phyloP scores from a whole-genome alignment of 2,888 invertebrate species.

The Hemaris fuciformis region DNA sequence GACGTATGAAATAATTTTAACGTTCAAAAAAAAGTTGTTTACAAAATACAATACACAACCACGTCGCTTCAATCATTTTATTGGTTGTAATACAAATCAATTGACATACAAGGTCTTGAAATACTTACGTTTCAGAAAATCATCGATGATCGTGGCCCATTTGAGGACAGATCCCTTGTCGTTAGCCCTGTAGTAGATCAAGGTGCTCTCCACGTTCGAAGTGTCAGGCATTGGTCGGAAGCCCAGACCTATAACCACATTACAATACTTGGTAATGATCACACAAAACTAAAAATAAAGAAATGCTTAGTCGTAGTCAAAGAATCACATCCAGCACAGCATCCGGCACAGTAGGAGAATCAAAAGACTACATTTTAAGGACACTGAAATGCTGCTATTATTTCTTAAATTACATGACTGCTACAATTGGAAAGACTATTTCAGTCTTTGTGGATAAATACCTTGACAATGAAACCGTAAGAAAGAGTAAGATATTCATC shows the following conservation, averaged over 20 bases:
- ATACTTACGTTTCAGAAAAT: slow-evolving; percentile 89
- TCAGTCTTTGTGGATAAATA: no score
- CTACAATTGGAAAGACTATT: no score
- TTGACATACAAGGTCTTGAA: neutral
- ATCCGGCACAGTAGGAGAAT: no score
- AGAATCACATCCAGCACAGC: no score
- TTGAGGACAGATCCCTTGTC: slow-evolving; percentile 89
- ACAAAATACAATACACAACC: neutral
- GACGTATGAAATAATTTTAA: neutral
- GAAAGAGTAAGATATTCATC: neutral
- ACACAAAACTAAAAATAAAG: no score
- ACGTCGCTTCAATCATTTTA: neutral
- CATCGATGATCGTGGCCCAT: slow-evolving; percentile 89
- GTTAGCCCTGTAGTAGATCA: slow-evolving; percentile 95
- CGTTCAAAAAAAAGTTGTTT: neutral
- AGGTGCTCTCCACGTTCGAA: slow-evolving; percentile 93
- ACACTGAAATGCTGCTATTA: no score
- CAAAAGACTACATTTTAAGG: no score
- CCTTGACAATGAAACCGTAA: no score
- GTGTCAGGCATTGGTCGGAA: slow-evolving; percentile 97
- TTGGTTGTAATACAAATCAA: slow-evolving; percentile 1
- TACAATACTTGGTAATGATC: no score
- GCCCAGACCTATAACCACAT: slow-evolving; percentile 89
- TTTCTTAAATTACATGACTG: no score
- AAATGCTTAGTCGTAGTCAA: no score